These are phyloP conservation scores for Scopus umbretta DNA, from an alignment of 2,113 vertebrate species.

Conservation along the genomic window DNA sequence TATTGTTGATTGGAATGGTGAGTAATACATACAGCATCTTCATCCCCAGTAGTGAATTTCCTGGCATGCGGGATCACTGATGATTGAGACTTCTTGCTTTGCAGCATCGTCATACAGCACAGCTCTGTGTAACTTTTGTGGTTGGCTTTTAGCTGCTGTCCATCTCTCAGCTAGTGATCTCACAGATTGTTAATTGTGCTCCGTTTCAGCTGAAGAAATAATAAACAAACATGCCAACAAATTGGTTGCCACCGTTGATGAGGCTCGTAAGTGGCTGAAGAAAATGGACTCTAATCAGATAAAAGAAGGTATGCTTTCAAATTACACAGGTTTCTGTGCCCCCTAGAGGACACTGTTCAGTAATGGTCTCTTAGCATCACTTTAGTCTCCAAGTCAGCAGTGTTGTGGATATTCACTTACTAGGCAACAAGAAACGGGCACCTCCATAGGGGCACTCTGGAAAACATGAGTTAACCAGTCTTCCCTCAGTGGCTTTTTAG, in stretches of 20 bases:
- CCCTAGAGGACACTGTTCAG: not conserved
- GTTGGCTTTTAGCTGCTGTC: not conserved
- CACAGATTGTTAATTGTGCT: conserved; percentile 6
- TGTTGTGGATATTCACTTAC: not conserved
- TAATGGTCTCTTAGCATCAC: not conserved
- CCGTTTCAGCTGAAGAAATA: conserved; percentile 62
- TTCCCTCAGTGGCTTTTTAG: not conserved
- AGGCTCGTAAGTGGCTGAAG: conserved; percentile 61
- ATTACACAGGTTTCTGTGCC: not conserved
- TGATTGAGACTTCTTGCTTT: not conserved
- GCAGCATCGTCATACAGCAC: fast-evolving
- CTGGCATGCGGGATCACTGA: not conserved
- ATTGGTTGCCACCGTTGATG: conserved; percentile 29
- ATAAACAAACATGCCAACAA: conserved; percentile 34
- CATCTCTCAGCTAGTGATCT: not conserved
- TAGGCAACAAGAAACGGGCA: not conserved
- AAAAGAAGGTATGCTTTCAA: conserved; percentile 64
- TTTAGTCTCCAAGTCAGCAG: not conserved
- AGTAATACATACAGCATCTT: not conserved
- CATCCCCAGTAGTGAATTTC: not conserved
- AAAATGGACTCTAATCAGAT: conserved; percentile 48
- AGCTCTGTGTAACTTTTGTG: not conserved
- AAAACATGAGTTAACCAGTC: not conserved
- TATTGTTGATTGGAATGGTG: not conserved
- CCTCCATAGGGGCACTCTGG: not conserved